Conservation (phyloP, 2,797 vertebrate species). For the Podargus strigoides region DNA sequence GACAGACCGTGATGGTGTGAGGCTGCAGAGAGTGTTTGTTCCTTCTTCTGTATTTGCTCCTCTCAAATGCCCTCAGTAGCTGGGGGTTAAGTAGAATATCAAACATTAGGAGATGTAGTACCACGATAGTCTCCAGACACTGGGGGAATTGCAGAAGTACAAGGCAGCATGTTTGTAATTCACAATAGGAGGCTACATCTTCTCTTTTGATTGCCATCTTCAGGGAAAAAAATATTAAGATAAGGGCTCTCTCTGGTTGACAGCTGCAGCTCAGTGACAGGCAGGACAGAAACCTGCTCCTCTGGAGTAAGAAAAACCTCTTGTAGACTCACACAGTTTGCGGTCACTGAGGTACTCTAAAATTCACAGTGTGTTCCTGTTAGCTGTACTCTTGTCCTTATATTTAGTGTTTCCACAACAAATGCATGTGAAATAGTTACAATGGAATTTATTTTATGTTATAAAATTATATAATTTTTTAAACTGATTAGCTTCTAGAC, state of each 20-base stretch:
- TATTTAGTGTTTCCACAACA: not conserved
- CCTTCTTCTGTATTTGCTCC: not conserved
- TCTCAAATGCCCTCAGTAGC: not conserved
- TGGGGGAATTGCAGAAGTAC: not conserved
- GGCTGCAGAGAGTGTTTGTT: not conserved
- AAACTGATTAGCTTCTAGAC: not conserved
- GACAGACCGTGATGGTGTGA: not conserved
- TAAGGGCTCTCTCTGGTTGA: not conserved
- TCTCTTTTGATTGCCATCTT: not conserved
- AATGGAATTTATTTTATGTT: not conserved
- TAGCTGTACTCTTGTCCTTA: not conserved
- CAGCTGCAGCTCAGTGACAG: not conserved
- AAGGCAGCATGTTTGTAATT: conserved; percentile 5
- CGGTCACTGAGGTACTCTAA: not conserved
- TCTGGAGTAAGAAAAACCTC: not conserved
- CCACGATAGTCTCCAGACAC: not conserved
- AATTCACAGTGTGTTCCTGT: not conserved
- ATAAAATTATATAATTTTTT: not conserved
- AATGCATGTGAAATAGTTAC: not conserved
- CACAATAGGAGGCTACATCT: not conserved
- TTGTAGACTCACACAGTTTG: not conserved
- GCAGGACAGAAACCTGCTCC: not conserved
- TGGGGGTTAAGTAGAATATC: conserved; percentile 23
- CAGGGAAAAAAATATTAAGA: not conserved
- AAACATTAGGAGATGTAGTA: conserved; percentile 5